A percentile compares a stretch with the other conserved stretches of the same genome.
Evolutionary conservation across 2,797 vertebrate species (phyloP).

Genomic region (Cebuella pygmaea): DNA sequence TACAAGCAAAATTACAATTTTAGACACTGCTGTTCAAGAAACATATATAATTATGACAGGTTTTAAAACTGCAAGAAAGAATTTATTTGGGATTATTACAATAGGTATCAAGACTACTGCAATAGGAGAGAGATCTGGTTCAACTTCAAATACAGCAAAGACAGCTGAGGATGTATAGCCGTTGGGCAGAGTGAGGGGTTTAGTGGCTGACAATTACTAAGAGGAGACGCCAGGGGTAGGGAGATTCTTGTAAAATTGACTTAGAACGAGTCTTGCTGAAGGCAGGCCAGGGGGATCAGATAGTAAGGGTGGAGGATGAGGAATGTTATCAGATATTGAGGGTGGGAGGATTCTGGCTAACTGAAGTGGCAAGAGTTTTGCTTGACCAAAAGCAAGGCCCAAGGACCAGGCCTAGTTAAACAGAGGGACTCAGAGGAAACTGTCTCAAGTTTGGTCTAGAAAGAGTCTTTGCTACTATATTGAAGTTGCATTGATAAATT

Average conservation of each 20-base stretch:
- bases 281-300: neutral
- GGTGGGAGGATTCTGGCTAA: neutral
- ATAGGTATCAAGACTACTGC: neutral
- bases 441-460: neutral
- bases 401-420: neutral
- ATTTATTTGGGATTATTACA: neutral
- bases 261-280: neutral
- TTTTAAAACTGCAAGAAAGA: neutral
- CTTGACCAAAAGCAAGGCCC: neutral
- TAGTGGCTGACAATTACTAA: neutral
- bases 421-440: neutral
- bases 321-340: neutral
- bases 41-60: neutral
- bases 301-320: neutral
- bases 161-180: neutral
- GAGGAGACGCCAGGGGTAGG: neutral
- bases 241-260: neutral
- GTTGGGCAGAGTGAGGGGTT: neutral
- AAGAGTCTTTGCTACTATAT: neutral
- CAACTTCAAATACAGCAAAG: neutral
- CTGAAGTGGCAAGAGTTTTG: neutral
- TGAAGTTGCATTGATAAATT: neutral
- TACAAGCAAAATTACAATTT: conserved; percentile 40
- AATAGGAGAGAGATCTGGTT: neutral
- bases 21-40: neutral